These are phyloP conservation scores for Phaedon cochleariae DNA, from an alignment of 2,888 invertebrate genomes.

Conservation along the genomic window DNA sequence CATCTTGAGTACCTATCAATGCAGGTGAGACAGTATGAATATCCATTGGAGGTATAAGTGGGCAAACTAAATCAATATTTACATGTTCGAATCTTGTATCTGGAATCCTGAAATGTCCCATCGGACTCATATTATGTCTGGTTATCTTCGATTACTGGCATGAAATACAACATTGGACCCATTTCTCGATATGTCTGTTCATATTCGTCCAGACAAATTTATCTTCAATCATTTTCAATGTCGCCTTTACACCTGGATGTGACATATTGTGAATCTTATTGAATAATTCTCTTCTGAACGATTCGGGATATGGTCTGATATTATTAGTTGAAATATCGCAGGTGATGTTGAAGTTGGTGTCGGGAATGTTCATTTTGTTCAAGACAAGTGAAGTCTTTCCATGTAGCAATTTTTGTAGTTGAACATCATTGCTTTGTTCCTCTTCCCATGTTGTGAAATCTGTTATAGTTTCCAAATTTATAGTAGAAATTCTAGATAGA, in stretches of 20 bases:
- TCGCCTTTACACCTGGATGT: background rate
- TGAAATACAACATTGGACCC: slow-evolving; percentile 44
- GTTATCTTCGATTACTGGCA: slow-evolving; percentile 55
- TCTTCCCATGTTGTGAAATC: too few relatives aligned
- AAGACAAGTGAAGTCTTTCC: too few relatives aligned
- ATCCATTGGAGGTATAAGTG: slow-evolving; percentile 28
- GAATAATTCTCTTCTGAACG: slow-evolving; percentile 14
- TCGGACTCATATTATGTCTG: slow-evolving; percentile 40
- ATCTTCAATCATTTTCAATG: background rate
- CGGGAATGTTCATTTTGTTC: too few relatives aligned
- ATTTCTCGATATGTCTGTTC: slow-evolving; percentile 52
- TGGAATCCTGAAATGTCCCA: background rate
- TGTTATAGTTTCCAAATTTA: too few relatives aligned
- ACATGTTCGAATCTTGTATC: background rate
- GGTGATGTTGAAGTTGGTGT: too few relatives aligned
- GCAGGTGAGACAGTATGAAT: slow-evolving; percentile 27
- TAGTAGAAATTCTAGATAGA: too few relatives aligned
- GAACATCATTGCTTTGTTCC: too few relatives aligned
- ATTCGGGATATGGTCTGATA: slow-evolving; percentile 29
- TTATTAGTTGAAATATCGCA: too few relatives aligned
- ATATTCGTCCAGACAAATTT: too few relatives aligned
- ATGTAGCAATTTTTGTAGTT: too few relatives aligned
- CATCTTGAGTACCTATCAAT: slow-evolving; percentile 31
- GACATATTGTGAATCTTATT: background rate
- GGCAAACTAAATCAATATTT: slow-evolving; percentile 1